Conservation (phyloP, 1,140 invertebrate genomes). For the Leptoteleia sp. region DNA sequence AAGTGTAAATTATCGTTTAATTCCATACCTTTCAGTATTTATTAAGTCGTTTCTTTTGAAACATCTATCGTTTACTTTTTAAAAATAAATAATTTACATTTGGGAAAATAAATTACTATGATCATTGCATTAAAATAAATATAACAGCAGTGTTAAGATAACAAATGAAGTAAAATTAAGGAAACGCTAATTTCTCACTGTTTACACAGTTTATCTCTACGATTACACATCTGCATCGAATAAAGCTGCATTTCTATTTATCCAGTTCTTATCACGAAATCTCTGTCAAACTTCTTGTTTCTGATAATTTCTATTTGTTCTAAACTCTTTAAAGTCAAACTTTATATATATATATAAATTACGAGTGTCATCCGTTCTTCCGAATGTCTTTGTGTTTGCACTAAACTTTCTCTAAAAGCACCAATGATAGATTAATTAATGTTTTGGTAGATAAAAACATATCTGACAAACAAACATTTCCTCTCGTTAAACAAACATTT, state of each 20-base stretch:
- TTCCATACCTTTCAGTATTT: too few relatives aligned
- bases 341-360: conserved; percentile 53
- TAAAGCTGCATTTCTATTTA: conserved; percentile 46
- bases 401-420: conserved; percentile 9
- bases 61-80: too few relatives aligned
- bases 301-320: conserved; percentile 46
- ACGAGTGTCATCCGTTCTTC: conserved; percentile 22
- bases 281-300: conserved; percentile 51
- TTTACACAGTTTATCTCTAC: conserved; percentile 25
- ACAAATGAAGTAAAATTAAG: too few relatives aligned
- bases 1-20: too few relatives aligned
- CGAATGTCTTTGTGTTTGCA: background rate
- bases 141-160: too few relatives aligned
- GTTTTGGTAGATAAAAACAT: conserved; percentile 24
- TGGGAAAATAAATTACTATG: too few relatives aligned
- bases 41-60: too few relatives aligned
- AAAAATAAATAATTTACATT: too few relatives aligned
- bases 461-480: conserved; percentile 32
- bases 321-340: conserved; percentile 21
- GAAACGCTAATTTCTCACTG: conserved; percentile 6
- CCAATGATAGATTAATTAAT: conserved; percentile 45
- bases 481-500: conserved; percentile 42
- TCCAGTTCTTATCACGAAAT: conserved; percentile 35
- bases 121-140: too few relatives aligned
- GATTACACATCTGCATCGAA: conserved; percentile 15